These are phyloP conservation scores for Lepidothrix coronata DNA, from an alignment of 2,113 vertebrate species.

Conservation along the genomic window DNA sequence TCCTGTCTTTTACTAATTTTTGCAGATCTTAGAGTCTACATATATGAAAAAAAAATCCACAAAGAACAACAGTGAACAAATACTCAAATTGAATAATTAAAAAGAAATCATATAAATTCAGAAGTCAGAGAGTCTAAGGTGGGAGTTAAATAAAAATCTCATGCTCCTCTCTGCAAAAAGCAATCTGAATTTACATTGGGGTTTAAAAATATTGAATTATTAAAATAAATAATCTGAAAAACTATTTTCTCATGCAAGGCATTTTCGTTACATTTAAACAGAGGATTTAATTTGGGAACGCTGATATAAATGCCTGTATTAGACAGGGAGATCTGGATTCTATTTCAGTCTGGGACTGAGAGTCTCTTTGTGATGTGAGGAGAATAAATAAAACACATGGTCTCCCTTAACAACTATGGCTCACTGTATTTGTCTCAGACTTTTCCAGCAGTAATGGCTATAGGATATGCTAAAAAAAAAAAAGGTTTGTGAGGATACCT, in stretches of 20 bases:
- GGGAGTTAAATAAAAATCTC: not conserved
- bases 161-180: not conserved
- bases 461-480: not conserved
- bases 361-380: not conserved
- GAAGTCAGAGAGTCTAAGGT: not conserved
- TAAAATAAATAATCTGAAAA: not conserved
- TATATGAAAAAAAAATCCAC: rapidly evolving
- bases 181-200: not conserved
- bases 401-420: not conserved
- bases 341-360: not conserved
- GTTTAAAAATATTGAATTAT: not conserved
- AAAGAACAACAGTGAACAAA: not conserved
- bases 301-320: not conserved
- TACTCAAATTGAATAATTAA: not conserved
- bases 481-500: not conserved
- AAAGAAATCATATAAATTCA: not conserved
- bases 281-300: not conserved
- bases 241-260: not conserved
- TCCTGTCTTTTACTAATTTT: not conserved
- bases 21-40: not conserved
- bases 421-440: not conserved
- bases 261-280: not conserved
- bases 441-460: not conserved
- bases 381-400: not conserved
- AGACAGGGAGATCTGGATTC: not conserved